Conservation (phyloP, 2,797 vertebrate species). For the Epinephelus malabaricus region DNA sequence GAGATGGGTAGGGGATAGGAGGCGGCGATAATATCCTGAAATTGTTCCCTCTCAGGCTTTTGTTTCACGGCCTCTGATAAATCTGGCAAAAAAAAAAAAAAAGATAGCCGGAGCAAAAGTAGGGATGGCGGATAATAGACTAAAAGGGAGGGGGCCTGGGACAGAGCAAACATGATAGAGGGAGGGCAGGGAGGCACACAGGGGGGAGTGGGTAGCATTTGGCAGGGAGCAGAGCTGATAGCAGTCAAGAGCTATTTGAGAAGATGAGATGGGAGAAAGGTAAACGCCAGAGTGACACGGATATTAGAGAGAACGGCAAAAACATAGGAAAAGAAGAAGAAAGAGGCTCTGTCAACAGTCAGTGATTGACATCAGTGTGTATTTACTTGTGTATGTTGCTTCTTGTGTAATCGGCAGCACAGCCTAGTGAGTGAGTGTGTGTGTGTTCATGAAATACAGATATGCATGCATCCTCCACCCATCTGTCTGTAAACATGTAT, state of each 20-base stretch:
- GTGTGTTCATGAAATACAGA: constrained; percentile 33
- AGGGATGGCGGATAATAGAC: constrained; percentile 26
- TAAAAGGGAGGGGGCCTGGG: background rate
- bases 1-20: background rate
- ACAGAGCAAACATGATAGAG: constrained; percentile 36
- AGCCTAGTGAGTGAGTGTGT: constrained; percentile 30
- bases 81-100: constrained; percentile 28
- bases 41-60: constrained; percentile 59
- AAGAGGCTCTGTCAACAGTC: constrained; percentile 38
- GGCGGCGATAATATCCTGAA: constrained; percentile 57
- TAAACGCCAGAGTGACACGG: constrained; percentile 45
- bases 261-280: constrained; percentile 60
- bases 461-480: constrained; percentile 1
- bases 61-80: constrained; percentile 63
- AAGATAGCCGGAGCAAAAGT: constrained; percentile 47
- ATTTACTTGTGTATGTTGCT: background rate
- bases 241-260: constrained; percentile 60
- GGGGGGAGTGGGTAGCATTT: constrained; percentile 14
- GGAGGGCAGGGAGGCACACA: background rate
- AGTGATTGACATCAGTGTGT: constrained; percentile 23
- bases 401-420: constrained; percentile 7
- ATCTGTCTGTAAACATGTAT: constrained; percentile 13
- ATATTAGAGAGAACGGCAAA: constrained; percentile 26
- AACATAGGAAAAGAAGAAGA: constrained; percentile 15
- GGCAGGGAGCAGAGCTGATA: constrained; percentile 46